phyloP scores from a whole-genome alignment of 2,888 invertebrate genomes.

The Eubasilissa splendida region DNA sequence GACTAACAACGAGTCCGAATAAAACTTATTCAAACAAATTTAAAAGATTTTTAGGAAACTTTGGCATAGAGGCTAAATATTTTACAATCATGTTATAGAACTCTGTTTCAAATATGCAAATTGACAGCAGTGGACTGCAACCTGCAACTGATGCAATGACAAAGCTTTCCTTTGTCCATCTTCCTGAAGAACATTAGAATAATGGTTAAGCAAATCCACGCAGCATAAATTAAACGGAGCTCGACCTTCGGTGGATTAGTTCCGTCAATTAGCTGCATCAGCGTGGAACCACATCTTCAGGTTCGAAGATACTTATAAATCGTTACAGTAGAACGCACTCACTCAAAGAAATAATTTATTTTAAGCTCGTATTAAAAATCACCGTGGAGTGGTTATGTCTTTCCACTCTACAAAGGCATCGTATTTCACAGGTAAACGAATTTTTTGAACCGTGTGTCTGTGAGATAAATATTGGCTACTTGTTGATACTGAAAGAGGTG shows the following conservation, averaged over 20 bases:
- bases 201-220: conserved; percentile 26
- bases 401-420: no score
- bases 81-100: neutral
- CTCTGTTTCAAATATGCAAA: conserved; percentile 27
- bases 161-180: neutral
- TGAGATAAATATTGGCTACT: no score
- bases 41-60: no score
- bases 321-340: neutral
- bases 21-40: no score
- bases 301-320: neutral
- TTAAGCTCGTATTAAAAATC: neutral
- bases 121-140: conserved; percentile 2
- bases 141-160: neutral
- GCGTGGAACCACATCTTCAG: conserved; percentile 31
- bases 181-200: conserved; percentile 10
- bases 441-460: no score
- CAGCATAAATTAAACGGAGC: conserved; percentile 17
- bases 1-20: no score
- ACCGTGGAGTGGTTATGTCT: neutral
- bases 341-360: neutral
- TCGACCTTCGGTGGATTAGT: conserved; percentile 52
- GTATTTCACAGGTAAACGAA: no score
- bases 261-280: conserved; percentile 52
- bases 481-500: no score
- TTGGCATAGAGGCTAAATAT: no score